These are phyloP conservation scores for Drosophila sulfurigaster DNA, from an alignment of 1,140 invertebrate genomes.

Conservation along the genomic window DNA sequence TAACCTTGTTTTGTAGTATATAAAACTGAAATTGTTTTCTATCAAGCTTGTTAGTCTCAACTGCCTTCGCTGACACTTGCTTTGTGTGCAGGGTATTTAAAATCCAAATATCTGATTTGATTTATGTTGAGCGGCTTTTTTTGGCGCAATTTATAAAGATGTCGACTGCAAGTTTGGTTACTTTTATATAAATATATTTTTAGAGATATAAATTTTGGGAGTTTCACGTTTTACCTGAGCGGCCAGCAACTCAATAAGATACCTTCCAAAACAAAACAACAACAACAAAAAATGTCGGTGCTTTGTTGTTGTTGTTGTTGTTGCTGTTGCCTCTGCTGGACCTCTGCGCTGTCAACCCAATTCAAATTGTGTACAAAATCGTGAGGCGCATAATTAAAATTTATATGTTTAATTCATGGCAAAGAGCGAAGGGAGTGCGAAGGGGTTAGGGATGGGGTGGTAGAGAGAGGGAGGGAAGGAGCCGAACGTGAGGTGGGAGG, in stretches of 20 bases:
- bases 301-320: slow-evolving; percentile 14
- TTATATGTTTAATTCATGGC: slow-evolving; percentile 69
- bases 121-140: slow-evolving; percentile 64
- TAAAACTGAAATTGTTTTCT: not conserved
- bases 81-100: slow-evolving; percentile 4
- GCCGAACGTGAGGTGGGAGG: slow-evolving; percentile 20
- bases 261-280: slow-evolving; percentile 6
- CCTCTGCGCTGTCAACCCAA: slow-evolving; percentile 73
- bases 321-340: slow-evolving; percentile 23
- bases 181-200: slow-evolving; percentile 42
- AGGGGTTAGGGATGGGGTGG: not conserved
- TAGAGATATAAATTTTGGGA: slow-evolving; percentile 37
- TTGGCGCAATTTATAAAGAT: slow-evolving; percentile 80
- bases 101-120: slow-evolving; percentile 65
- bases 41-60: not conserved
- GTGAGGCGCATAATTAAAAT: slow-evolving; percentile 81
- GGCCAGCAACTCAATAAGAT: slow-evolving; percentile 44
- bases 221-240: slow-evolving; percentile 73
- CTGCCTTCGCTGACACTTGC: not conserved
- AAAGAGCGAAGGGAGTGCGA: not conserved
- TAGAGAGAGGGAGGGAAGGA: not conserved
- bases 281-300: slow-evolving; percentile 35
- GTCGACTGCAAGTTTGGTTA: slow-evolving; percentile 60
- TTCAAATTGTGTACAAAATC: slow-evolving; percentile 82
- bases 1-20: too few species aligned